Evolutionary conservation across 2,888 invertebrate species (phyloP).

Genomic region (Onthophagus sagittarius): DNA sequence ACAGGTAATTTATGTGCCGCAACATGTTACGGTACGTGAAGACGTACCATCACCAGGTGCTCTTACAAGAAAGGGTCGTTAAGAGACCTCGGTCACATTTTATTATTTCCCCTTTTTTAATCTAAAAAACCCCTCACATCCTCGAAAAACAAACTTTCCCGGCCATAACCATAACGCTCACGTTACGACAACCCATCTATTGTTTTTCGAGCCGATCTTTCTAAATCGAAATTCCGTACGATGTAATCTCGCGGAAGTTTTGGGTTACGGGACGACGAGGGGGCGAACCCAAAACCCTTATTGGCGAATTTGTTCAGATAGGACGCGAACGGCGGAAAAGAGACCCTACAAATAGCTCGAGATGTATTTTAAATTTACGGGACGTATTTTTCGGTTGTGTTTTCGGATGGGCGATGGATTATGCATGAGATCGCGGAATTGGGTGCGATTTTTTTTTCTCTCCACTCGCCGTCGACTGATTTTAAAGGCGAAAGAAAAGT

Average conservation of each 20-base stretch:
- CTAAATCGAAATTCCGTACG: background rate
- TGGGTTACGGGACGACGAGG: background rate
- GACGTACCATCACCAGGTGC: background rate
- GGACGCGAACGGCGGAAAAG: background rate
- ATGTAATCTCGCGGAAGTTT: background rate
- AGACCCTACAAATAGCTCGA: background rate
- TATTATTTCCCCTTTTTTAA: background rate
- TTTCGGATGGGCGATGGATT: background rate
- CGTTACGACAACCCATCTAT: background rate
- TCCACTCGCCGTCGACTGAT: background rate
- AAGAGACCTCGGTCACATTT: background rate
- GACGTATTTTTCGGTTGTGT: background rate
- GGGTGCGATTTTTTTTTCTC: background rate
- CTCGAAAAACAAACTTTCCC: background rate
- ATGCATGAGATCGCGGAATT: background rate
- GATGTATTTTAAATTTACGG: background rate
- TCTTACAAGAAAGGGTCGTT: background rate
- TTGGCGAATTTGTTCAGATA: background rate
- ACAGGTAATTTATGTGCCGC: background rate
- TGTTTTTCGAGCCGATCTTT: background rate
- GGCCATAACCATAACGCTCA: background rate
- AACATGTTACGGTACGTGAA: background rate
- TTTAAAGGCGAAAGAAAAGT: background rate
- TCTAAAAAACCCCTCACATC: background rate
- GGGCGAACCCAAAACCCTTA: background rate